Percentiles rank a stretch among this genome's conserved stretches.
These are phyloP conservation scores for Ifrita kowaldi DNA, from an alignment of 2,113 vertebrate genomes.

Conservation along the genomic window DNA sequence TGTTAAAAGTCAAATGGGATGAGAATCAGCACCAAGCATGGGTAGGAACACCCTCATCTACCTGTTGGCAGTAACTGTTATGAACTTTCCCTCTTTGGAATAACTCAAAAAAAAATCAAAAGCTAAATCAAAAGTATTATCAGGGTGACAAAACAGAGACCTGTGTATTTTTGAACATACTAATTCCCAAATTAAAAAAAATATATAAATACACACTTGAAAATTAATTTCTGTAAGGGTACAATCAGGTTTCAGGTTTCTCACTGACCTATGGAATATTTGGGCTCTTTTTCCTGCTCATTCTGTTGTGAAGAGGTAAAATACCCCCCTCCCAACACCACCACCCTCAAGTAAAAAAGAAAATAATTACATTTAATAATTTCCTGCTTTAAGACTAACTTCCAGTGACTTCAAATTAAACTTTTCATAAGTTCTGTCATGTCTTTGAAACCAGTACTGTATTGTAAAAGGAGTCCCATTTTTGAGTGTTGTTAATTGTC, in stretches of 20 bases:
- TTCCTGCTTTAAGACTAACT: background rate
- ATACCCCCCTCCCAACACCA: background rate
- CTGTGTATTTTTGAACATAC: background rate
- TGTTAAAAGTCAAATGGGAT: background rate
- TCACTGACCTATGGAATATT: background rate
- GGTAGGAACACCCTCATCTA: background rate
- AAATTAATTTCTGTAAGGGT: background rate
- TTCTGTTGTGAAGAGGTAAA: background rate
- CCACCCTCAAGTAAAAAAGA: background rate
- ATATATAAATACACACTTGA: background rate
- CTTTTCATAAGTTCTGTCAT: background rate
- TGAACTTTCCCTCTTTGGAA: background rate
- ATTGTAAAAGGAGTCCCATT: background rate
- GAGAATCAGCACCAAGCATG: accelerated
- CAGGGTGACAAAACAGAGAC: background rate
- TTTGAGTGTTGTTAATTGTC: background rate
- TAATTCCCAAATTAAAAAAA: background rate
- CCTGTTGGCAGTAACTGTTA: background rate
- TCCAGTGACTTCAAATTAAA: background rate
- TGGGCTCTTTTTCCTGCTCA: background rate
- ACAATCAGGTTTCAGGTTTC: background rate
- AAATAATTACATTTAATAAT: background rate
- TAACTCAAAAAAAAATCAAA: background rate
- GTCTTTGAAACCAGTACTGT: background rate
- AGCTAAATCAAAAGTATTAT: background rate